These are phyloP conservation scores for Pandemis corylana DNA, from an alignment of 2,888 invertebrate genomes.

Conservation along the genomic window DNA sequence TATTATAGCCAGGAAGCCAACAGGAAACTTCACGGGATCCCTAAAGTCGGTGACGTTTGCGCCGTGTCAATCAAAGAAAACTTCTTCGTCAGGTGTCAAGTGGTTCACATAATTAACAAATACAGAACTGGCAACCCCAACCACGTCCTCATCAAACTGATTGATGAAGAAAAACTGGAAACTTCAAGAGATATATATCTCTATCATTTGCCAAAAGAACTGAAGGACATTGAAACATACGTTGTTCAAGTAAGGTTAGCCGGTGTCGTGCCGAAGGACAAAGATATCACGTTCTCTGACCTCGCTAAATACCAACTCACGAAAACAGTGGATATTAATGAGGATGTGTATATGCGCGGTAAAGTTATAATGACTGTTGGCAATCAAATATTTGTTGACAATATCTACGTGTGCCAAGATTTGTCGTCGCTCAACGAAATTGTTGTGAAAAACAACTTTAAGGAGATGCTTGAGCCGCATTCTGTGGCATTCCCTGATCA, in stretches of 20 bases:
- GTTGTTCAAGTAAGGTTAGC: constrained; percentile 68
- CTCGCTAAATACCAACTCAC: constrained; percentile 62
- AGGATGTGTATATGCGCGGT: constrained; percentile 72
- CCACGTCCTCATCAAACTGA: constrained; percentile 78
- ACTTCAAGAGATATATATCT: constrained; percentile 70
- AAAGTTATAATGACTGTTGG: constrained; percentile 85
- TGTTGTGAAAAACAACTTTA: constrained; percentile 83
- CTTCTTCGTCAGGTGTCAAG: constrained; percentile 83
- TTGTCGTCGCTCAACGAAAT: constrained; percentile 76
- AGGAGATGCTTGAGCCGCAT: constrained; percentile 76
- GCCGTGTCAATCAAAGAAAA: constrained; percentile 77
- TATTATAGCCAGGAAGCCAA: constrained; percentile 69
- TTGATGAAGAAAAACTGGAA: constrained; percentile 85
- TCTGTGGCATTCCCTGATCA: constrained; percentile 76
- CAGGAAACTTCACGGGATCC: constrained; percentile 65
- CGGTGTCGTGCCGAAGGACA: constrained; percentile 71
- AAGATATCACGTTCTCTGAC: constrained; percentile 71
- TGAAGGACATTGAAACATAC: constrained; percentile 76
- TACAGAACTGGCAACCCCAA: constrained; percentile 63
- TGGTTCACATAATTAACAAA: constrained; percentile 72
- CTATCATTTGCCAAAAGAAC: constrained; percentile 80
- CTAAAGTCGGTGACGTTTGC: constrained; percentile 84
- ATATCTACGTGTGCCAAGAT: constrained; percentile 84
- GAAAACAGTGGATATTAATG: constrained; percentile 60
- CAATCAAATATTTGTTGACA: constrained; percentile 87